Base-by-base conservation (phyloP, 1,140 invertebrate genomes). In the Coptotermes formosanus region DNA sequence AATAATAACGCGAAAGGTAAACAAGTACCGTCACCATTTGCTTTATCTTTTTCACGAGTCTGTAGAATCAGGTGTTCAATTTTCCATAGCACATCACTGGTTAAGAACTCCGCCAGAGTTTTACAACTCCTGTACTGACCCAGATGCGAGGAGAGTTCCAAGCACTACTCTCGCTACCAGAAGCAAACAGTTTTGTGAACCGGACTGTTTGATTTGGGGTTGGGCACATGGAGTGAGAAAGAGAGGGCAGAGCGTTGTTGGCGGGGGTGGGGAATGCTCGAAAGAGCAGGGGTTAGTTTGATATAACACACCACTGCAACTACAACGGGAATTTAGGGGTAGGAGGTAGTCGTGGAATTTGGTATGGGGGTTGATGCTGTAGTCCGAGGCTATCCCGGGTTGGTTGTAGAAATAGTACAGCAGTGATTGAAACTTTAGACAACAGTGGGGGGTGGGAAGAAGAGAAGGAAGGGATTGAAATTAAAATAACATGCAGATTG, bases 401-500 rank as follows among this genome's bases (percentile, higher is more conserved):
- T 75, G 25, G 3, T 2, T n/a, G 25, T 30, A n/a, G 64, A 75
- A 75, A n/a, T 30, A n/a, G n/a, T 75, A 75, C 64, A 75, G 64
- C 64, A 75, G 64, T 75, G 64, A 75, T 75, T 75, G n/a, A 75
- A 75, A 30, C 64, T 75, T 75, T 75, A 30, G 64, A 75, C 64
- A 75, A 75, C n/a, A 30, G 6, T 1, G 59, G 59, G 38, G 7
- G 59, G 19, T 64, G 59, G 59, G 59, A 64, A 64, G 59, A 19
- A 64, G 14, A 25, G n/a, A 14, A 30, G 64, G 64, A 75, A 16
- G 64, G 7, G 64, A 30, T 75, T 75, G 7, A 75, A 75, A 75
- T 75, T 75, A 75, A 75, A 75, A 75, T 75, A 75, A 75, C n/a
- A 75, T 75, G 64, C 64, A 75, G 64, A 75, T 75, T 75, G n/a